Evolutionary conservation across 1,140 invertebrate species (phyloP), one percentile per base, ranked within the genome.

Genomic region (Drosophila dunni): DNA sequence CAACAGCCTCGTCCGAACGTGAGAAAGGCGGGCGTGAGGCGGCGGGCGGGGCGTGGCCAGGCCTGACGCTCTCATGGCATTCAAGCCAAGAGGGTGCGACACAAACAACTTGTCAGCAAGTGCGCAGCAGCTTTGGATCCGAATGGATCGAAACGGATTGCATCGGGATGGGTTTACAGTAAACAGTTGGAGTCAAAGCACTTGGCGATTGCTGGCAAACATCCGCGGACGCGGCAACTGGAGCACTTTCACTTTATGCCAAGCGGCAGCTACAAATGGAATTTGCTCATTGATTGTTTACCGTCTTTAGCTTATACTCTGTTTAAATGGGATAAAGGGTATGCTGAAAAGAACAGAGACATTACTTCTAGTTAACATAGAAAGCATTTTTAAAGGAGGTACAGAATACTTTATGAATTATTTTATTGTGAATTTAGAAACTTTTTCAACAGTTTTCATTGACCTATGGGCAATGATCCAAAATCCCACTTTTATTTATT

Each of bases 201-300:
- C 83, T 88, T 88, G 79, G 83, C 76, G n/a, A 46, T 56, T 17
- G 34, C 42, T 70, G 67, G 45, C 67, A 61, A 29, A 78, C 83
- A 89, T 83, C 79, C 83, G 83, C 67, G 66, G 77, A 80, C 38
- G 66, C 66, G 50, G 67, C 84, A 89, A 89, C 79, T 89, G 85
- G 84, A 89, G 84, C 84, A 89, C 84, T 89, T 89, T 89, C 84
- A 89, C 84, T 89, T 89, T 89, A 74, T 72, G 74, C 79, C 69
- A 68, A 81, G 85, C 78, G 81, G 76, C 68, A 65, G 69, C 67
- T 56, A 54, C 50, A 45, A 78, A 75, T 74, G 82, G 79, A 88
- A 79, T 89, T 89, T 75, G 75, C 75, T 70, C 78, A 80, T 84
- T 89, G 83, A 88, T 88, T 89, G 84, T 74, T 20, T 77, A 42